phyloP scores from a whole-genome alignment of 2,888 invertebrate genomes.

The Sipha maydis region DNA sequence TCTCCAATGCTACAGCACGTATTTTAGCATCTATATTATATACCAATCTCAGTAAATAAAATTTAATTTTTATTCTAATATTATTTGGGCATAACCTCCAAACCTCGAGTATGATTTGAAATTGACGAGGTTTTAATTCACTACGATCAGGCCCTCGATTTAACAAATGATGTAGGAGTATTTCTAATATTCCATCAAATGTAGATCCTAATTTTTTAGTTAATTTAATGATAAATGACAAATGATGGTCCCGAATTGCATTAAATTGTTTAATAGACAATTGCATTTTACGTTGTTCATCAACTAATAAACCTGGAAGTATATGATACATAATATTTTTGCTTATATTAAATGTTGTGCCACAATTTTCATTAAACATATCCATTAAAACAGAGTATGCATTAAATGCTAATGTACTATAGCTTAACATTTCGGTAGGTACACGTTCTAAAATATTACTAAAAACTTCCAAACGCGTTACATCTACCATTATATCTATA shows the following conservation, averaged over 20 bases:
- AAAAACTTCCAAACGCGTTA: slow-evolving; percentile 41
- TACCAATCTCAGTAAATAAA: slow-evolving; percentile 39
- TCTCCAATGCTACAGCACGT: slow-evolving; percentile 50
- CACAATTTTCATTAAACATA: slow-evolving; percentile 58
- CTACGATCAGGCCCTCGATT: slow-evolving; percentile 55
- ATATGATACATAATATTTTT: slow-evolving; percentile 36
- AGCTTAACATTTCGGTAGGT: slow-evolving; percentile 36
- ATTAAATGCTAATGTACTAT: slow-evolving; percentile 45
- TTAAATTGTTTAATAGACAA: slow-evolving; percentile 53
- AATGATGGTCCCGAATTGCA: slow-evolving; percentile 54
- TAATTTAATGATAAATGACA: slow-evolving; percentile 46
- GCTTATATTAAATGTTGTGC: slow-evolving; percentile 17
- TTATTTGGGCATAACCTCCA: slow-evolving; percentile 54
- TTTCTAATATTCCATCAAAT: slow-evolving; percentile 32
- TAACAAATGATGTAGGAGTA: slow-evolving; percentile 51
- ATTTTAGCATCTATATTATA: slow-evolving; percentile 48
- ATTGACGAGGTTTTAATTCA: slow-evolving; percentile 55
- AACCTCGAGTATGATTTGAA: slow-evolving; percentile 57
- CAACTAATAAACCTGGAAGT: slow-evolving; percentile 37
- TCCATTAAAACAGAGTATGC: slow-evolving; percentile 32
- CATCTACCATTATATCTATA: slow-evolving; percentile 41
- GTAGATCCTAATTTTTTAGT: slow-evolving; percentile 35
- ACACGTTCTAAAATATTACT: slow-evolving; percentile 43
- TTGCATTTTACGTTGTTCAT: slow-evolving; percentile 53
- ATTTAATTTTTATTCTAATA: slow-evolving; percentile 54